phyloP scores from a whole-genome alignment of 2,797 vertebrate species.

The Manis crassicaudata region DNA sequence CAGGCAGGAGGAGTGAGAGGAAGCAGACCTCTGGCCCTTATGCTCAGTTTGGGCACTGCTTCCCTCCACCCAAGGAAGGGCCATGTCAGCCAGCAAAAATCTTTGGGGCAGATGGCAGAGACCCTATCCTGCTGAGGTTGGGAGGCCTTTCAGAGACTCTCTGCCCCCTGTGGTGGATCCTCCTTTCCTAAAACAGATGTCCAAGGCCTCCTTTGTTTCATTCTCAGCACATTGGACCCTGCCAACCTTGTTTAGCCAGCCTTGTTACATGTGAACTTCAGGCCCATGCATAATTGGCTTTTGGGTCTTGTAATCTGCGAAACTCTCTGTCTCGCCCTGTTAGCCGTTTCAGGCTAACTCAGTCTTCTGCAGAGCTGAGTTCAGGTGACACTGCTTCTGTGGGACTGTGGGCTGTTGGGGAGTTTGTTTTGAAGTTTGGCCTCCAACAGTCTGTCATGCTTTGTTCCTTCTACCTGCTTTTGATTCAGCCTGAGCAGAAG shows the following conservation, averaged over 20 bases:
- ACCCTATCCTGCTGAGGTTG: not conserved
- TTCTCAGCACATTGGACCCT: not conserved
- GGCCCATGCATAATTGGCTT: not conserved
- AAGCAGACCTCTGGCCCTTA: not conserved
- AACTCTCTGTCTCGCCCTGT: not conserved
- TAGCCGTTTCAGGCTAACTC: not conserved
- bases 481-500: not conserved
- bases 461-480: not conserved
- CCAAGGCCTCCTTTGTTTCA: too few species aligned
- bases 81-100: too few species aligned
- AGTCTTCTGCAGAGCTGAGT: not conserved
- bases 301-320: not conserved
- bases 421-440: not conserved
- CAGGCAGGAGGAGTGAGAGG: not conserved
- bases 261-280: not conserved
- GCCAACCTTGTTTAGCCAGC: not conserved
- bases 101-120: not conserved
- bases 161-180: accelerated
- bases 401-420: not conserved
- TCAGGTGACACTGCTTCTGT: not conserved
- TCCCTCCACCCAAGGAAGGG: not conserved
- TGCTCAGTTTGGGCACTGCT: not conserved
- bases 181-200: not conserved
- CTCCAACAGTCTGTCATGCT: not conserved
- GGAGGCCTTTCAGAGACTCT: not conserved